These are phyloP conservation scores for Neodiprion virginianus DNA, from an alignment of 1,140 invertebrate genomes.

Conservation along the genomic window DNA sequence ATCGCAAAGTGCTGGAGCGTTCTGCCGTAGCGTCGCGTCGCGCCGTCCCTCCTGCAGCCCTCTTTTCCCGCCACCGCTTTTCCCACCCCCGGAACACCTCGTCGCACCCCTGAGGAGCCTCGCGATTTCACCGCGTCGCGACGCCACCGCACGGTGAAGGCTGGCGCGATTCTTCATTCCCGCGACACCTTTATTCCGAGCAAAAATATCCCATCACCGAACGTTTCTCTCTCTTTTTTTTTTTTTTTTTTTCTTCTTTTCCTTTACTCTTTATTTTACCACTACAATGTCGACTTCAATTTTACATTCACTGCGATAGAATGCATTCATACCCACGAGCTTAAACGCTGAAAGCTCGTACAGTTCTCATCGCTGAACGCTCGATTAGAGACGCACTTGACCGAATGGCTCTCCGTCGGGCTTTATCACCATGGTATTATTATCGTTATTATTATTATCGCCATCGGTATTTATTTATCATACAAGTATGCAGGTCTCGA, in stretches of 20 bases:
- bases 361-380: slow-evolving; percentile 15
- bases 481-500: too few relatives aligned
- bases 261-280: too few relatives aligned
- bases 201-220: background rate
- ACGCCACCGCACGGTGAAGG: slow-evolving; percentile 15
- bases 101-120: background rate
- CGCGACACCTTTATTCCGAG: too few relatives aligned
- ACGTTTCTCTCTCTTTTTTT: background rate
- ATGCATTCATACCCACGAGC: slow-evolving; percentile 13
- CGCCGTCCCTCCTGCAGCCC: slow-evolving; percentile 23
- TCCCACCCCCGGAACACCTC: slow-evolving; percentile 22
- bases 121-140: slow-evolving; percentile 2
- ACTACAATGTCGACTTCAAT: slow-evolving; percentile 30
- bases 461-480: background rate
- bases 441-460: background rate
- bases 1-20: slow-evolving; percentile 55
- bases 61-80: slow-evolving; percentile 24
- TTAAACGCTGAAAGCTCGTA: slow-evolving; percentile 25
- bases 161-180: too few relatives aligned
- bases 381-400: slow-evolving; percentile 27
- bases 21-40: slow-evolving; percentile 26
- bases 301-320: slow-evolving; percentile 18
- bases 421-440: background rate
- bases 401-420: slow-evolving; percentile 23
- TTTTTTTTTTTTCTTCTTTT: too few relatives aligned